phyloP scores from a whole-genome alignment of 1,140 invertebrate species.

The Trypoxylus dichotomus region DNA sequence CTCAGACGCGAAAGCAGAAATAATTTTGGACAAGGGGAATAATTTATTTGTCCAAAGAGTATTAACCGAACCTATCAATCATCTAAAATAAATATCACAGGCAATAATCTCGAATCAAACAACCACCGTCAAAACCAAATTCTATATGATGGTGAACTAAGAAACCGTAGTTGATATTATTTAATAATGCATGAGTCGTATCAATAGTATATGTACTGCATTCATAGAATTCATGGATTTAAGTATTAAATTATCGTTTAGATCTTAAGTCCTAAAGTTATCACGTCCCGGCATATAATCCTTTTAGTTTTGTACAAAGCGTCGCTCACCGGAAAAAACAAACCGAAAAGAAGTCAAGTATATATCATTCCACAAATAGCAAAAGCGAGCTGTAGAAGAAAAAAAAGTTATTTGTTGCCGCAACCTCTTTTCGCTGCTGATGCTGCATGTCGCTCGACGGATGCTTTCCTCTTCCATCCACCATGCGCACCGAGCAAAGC shows the following conservation, averaged over 20 bases:
- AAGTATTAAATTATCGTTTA: constrained; percentile 23
- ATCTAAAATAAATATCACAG: background rate
- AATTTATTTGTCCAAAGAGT: background rate
- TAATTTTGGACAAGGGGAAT: background rate
- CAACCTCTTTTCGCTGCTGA: constrained; percentile 4
- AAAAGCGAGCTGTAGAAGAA: background rate
- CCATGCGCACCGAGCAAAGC: background rate
- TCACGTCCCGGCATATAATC: constrained; percentile 12
- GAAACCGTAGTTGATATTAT: background rate
- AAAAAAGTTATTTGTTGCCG: constrained; percentile 22
- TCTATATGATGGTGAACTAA: background rate
- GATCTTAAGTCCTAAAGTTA: constrained; percentile 22
- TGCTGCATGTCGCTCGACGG: background rate
- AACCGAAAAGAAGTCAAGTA: background rate
- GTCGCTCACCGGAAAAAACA: constrained; percentile 4
- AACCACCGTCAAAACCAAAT: background rate
- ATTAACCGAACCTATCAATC: background rate
- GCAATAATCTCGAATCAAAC: background rate
- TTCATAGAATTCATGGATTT: constrained; percentile 8
- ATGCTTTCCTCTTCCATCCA: background rate
- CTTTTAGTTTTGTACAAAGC: constrained; percentile 25
- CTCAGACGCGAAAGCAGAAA: background rate
- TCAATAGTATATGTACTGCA: background rate
- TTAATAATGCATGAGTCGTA: background rate
- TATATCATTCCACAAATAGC: constrained; percentile 24